Evolutionary conservation across 2,113 vertebrate genomes (phyloP).

Genomic region (Amphilophus citrinellus): DNA sequence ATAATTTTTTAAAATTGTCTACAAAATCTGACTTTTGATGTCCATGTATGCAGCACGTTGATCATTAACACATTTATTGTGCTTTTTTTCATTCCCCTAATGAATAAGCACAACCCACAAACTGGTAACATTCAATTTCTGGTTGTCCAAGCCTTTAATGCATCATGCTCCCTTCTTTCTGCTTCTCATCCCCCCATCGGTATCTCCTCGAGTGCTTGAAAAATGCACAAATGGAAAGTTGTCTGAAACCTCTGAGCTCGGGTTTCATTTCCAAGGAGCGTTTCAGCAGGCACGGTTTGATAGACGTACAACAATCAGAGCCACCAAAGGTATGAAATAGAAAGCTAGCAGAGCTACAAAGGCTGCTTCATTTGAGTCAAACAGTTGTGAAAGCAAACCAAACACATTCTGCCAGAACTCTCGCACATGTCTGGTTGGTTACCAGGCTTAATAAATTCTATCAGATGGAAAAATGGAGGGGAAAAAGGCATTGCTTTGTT

Average conservation of each 20-base stretch:
- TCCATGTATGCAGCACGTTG: background rate
- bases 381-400: background rate
- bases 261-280: conserved; percentile 7
- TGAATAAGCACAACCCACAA: background rate
- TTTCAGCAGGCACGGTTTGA: background rate
- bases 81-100: background rate
- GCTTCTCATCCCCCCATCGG: background rate
- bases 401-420: background rate
- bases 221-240: conserved; percentile 8
- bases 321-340: background rate
- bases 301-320: background rate
- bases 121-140: conserved; percentile 3
- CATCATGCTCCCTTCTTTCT: background rate
- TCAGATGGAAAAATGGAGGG: background rate
- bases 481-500: background rate
- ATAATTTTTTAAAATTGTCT: fast-evolving
- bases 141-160: background rate
- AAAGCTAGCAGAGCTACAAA: background rate
- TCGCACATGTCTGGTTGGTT: background rate
- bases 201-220: background rate
- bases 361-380: background rate
- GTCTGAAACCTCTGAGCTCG: background rate
- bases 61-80: background rate
- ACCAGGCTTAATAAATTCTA: background rate
- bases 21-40: background rate